These are phyloP conservation scores for Dryobotodes eremita DNA, from an alignment of 2,888 invertebrate species.

Conservation along the genomic window DNA sequence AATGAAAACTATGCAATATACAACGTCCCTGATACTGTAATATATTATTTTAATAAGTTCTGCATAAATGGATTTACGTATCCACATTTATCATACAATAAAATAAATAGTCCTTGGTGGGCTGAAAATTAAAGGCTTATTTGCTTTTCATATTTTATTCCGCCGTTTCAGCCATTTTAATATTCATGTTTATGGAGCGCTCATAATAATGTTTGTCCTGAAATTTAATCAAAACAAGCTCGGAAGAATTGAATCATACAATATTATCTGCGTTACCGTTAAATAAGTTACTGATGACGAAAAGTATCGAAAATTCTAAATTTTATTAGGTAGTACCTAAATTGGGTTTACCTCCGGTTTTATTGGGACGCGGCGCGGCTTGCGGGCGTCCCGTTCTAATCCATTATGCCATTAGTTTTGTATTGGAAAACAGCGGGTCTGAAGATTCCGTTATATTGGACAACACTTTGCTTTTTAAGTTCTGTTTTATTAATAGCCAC, in stretches of 20 bases:
- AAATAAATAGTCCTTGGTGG: conserved; percentile 28
- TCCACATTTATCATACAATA: conserved; percentile 8
- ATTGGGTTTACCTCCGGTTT: conserved; percentile 58
- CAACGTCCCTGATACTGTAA: conserved; percentile 12
- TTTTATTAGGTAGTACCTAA: conserved; percentile 58
- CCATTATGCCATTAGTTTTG: conserved; percentile 59
- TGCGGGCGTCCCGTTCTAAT: conserved; percentile 51
- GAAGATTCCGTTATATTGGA: conserved; percentile 23
- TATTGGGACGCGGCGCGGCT: conserved; percentile 45
- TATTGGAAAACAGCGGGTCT: conserved; percentile 52
- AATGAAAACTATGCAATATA: conserved; percentile 26
- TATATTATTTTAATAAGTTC: conserved; percentile 32
- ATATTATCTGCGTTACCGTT: conserved; percentile 33
- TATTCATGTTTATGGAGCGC: conserved; percentile 3
- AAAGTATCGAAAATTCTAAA: conserved; percentile 56
- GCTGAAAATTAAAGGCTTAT: conserved; percentile 27
- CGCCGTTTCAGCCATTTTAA: not conserved
- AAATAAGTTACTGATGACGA: conserved; percentile 48
- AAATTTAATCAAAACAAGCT: conserved; percentile 29
- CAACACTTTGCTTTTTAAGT: conserved; percentile 42
- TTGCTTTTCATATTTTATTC: conserved; percentile 20
- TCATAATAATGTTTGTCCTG: conserved; percentile 15
- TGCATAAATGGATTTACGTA: conserved; percentile 14
- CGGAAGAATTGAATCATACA: conserved; percentile 22
- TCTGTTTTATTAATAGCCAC: conserved; percentile 37